Evolutionary conservation across 1,140 invertebrate species (phyloP), one percentile per base, ranked within the genome.

Genomic region (Araneus ventricosus): DNA sequence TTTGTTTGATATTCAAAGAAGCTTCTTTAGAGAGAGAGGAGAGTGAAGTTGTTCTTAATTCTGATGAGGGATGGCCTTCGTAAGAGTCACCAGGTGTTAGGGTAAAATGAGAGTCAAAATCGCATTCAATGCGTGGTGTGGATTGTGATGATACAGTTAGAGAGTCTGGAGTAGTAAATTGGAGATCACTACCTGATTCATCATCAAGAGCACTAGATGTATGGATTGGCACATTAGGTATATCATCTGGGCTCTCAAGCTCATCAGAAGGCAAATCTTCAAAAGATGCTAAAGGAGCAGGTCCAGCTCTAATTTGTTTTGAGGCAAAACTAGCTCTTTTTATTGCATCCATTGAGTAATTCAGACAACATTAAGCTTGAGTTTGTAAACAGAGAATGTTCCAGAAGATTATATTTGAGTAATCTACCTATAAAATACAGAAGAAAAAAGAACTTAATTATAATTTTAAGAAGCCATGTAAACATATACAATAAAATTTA

Each of bases 231-330:
- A 57, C 39, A n/a, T 67, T n/a, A 82, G 59, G 7, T 10, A 79
- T 52, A 30, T 96, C 96, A 93, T 97, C 96, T 14, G 97, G 96
- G 95, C 96, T 97, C 84, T 97, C 97, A 94, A 96, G 94, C 96
- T 98, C 96, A 93, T 94, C 94, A 95, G 98, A 98, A 94, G 97
- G 97, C 94, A 98, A 96, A 96, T 98, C 98, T 96, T 98, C 98
- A 95, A 98, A 98, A 94, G 98, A 98, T 95, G 98, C 98, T 95
- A 98, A 97, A 95, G 98, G 98, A 95, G 98, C 98, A 95, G 97
- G 97, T 95, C 98, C 98, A 96, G 97, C 97, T 95, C 97, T 97
- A 88, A 94, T 93, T 94, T 95, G 95, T 90, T 94, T 94, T 89
- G 95, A 95, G 92, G 95, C 95, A 94, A 95, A 95, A 86, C 95